Conservation (phyloP, 2,113 vertebrate species). For the Tupaia tana region DNA sequence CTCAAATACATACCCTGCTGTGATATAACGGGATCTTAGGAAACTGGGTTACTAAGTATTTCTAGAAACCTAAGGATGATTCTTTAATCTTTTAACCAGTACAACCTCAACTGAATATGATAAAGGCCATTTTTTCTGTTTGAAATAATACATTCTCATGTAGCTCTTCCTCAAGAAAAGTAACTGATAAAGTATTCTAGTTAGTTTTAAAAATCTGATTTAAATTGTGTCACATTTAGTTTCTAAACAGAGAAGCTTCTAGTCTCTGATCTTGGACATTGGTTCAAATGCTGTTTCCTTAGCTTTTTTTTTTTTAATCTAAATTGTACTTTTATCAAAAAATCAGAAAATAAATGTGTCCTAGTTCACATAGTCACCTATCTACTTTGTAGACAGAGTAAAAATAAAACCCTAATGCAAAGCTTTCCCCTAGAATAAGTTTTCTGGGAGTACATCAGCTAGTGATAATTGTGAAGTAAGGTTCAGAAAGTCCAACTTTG, state of each 20-base stretch:
- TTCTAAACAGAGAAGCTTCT: slow-evolving; percentile 32
- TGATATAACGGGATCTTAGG: slow-evolving; percentile 39
- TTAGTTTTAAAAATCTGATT: slow-evolving; percentile 24
- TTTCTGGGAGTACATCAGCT: background rate
- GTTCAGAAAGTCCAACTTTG: background rate
- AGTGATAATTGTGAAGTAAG: background rate
- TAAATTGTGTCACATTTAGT: background rate
- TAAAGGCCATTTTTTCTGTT: background rate
- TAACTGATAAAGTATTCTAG: background rate
- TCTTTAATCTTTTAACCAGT: slow-evolving; percentile 48
- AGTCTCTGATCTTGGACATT: slow-evolving; percentile 14
- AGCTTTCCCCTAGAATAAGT: background rate
- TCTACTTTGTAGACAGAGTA: background rate
- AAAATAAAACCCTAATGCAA: background rate
- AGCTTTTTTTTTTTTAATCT: background rate
- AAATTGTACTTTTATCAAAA: background rate
- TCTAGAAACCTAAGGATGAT: slow-evolving; percentile 60
- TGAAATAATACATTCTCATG: slow-evolving; percentile 4
- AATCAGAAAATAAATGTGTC: background rate
- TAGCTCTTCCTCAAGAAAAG: slow-evolving; percentile 23
- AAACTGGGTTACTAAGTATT: slow-evolving; percentile 67
- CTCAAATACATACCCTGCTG: slow-evolving; percentile 46
- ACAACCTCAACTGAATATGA: background rate
- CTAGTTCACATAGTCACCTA: background rate
- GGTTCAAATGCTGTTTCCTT: slow-evolving; percentile 14